Base-by-base conservation (phyloP, 2,888 invertebrate species). In the Apamea anceps region DNA sequence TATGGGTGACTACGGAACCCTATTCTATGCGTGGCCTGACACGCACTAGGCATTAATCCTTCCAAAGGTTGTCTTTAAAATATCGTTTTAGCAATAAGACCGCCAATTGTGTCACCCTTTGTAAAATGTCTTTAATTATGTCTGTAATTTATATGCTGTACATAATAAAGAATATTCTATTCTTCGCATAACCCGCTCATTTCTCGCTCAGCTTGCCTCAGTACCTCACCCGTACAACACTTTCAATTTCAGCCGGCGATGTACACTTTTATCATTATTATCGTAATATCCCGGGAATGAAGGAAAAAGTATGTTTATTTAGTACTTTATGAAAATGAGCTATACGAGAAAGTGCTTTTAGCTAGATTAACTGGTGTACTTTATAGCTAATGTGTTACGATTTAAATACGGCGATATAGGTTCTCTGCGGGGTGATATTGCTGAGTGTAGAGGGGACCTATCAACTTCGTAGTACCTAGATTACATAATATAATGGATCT, bases 331-430 rank as follows among this genome's bases (percentile, higher is more conserved):
- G 81, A 48, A 72, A 80, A 83, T 80, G 68, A 81, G 81, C 85
- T 72, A 8, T 37, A 72, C 75, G 72, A 51, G 68, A 80, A 80
- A 83, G 37, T 63, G 85, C 85, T 85, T 75, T 85, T 85, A 85
- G 68, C 72, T 73, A 62, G 72, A 84, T 85, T 85, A 85, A 45
- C 25, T 57, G 57, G 25, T 57, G 51, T 75, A 45, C 18, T 72
- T 80, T 65, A 18, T 62, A 57, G 8, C 2, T 80, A 48, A 66
- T 62, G 37, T 79, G 68, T 32, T 74, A 74, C 57, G 72, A 73
- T 74, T 82, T 81, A 68, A 78, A 81, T 68, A n/a, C n/a, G 68
- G 62, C 12, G 21, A 54, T 21, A 32, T 54, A n/a, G n/a, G 51
- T 32, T 15, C 42, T 54, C 4, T 51, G 54, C 21, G 54, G 82